A percentile compares a stretch with the other conserved stretches of the same genome.
These are phyloP conservation scores for Euglossa dilemma DNA, from an alignment of 1,140 invertebrate genomes.

Conservation along the genomic window DNA sequence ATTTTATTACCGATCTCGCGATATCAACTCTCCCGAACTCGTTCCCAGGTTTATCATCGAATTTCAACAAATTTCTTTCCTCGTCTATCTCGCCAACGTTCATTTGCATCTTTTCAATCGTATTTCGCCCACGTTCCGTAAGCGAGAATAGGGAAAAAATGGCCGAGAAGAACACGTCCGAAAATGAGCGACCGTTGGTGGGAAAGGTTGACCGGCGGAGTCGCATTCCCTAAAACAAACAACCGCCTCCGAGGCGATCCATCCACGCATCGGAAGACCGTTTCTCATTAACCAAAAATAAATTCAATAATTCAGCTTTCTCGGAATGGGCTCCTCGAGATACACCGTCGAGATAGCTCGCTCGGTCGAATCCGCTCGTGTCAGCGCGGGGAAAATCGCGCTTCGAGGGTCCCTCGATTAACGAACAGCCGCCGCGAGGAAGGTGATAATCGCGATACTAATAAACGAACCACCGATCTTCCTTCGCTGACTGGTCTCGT, in stretches of 20 bases:
- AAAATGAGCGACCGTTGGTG: too few relatives aligned
- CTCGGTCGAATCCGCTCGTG: neutral
- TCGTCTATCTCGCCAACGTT: too few relatives aligned
- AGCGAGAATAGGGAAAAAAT: too few relatives aligned
- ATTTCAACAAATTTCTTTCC: too few relatives aligned
- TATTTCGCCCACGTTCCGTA: too few relatives aligned
- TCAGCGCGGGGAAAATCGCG: neutral
- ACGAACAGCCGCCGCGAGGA: neutral
- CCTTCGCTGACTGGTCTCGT: too few relatives aligned
- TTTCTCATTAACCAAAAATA: neutral
- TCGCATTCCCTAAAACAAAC: neutral
- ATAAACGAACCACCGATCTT: neutral
- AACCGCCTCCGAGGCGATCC: neutral
- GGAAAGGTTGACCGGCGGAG: too few relatives aligned
- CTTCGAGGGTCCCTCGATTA: conserved; percentile 16
- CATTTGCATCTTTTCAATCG: too few relatives aligned
- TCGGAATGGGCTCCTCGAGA: conserved; percentile 11
- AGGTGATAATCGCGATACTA: conserved; percentile 27
- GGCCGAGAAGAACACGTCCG: too few relatives aligned
- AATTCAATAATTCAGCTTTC: conserved; percentile 5
- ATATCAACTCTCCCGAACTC: too few relatives aligned
- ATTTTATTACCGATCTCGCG: too few relatives aligned
- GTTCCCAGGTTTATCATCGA: too few relatives aligned
- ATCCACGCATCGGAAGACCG: neutral
- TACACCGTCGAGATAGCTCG: neutral